Base-by-base conservation (phyloP, 2,113 vertebrate species). In the Phasianus colchicus region DNA sequence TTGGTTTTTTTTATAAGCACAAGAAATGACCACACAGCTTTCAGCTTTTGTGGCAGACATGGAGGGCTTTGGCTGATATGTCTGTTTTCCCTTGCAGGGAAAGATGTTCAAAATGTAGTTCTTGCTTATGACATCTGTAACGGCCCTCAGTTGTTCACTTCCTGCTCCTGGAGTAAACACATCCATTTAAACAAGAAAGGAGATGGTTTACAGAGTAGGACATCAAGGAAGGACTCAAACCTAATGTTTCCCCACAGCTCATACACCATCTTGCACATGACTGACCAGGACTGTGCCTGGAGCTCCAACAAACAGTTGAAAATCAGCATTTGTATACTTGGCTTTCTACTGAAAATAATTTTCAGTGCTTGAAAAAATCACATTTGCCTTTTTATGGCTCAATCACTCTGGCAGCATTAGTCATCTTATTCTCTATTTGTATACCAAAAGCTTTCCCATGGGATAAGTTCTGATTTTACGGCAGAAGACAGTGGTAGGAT, bases 301-400 rank as follows among this genome's bases (percentile, higher is more conserved):
- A 65, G 45, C 89, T 81, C 61, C 47, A 92, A n/a, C 50, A 77
- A 58, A 72, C 9, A 67, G 67, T 34, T 88, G 34, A 83, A 85
- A 88, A 82, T 9, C 45, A 77, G 8, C 29, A 40, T 61, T 58
- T 52, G 29, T 8, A 22, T 48, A 67, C 32, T 75, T 79, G 27
- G 27, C 29, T 72, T 52, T 90, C 38, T 42, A 3, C 30, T 50
- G 21, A 14, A 88, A 88, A 71, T 42, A 60, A 63, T 48, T 21
- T 64, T 5, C 18, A 60, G 42, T 50, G 21, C 29, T 69, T 64
- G 64, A 16, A 76, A 83, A 76, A 58, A 40, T 0, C 25, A 9
- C 15, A 6, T 88, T 75, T 79, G 29, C 72, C 48, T 86, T 73
- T 95, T 77, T 73, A 83, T 54, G 48, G 29, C 36, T 77, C 40